Percentiles rank a stretch among this genome's conserved stretches.
These are phyloP conservation scores for Bradysia coprophila DNA, from an alignment of 1,140 invertebrate genomes.

Conservation along the genomic window DNA sequence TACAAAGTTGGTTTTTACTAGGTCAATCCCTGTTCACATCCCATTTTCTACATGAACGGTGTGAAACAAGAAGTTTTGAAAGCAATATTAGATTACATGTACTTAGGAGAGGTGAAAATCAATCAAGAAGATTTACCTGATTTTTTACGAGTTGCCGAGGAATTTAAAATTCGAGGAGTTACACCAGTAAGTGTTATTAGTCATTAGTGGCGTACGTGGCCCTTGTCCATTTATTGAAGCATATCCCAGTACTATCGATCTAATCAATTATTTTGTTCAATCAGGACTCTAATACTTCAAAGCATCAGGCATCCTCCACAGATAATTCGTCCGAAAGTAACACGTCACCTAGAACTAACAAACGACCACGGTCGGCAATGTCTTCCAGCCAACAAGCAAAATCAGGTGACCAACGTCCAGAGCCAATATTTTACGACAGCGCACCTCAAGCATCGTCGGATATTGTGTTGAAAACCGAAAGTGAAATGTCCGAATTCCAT, in stretches of 20 bases:
- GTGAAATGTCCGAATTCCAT: too few relatives aligned
- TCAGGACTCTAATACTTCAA: too few relatives aligned
- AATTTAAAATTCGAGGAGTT: constrained; percentile 62
- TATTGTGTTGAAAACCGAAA: too few relatives aligned
- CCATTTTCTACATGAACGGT: constrained; percentile 64
- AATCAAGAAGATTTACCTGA: constrained; percentile 57
- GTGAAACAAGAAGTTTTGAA: constrained; percentile 55
- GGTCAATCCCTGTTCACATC: constrained; percentile 33
- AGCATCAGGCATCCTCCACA: too few relatives aligned
- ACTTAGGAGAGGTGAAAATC: constrained; percentile 70
- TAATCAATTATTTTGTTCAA: too few relatives aligned
- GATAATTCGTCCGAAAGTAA: not conserved
- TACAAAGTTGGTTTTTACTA: constrained; percentile 33
- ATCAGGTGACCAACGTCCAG: too few relatives aligned
- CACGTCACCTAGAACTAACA: not conserved
- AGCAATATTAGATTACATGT: constrained; percentile 67
- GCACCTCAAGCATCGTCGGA: too few relatives aligned
- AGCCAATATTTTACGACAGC: too few relatives aligned
- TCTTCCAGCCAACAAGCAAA: not conserved
- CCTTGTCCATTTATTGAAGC: not conserved
- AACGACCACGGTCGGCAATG: not conserved
- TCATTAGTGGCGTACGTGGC: not conserved
- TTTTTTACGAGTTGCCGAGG: constrained; percentile 62
- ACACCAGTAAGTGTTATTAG: constrained; percentile 28
- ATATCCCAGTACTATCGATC: too few relatives aligned